Percentiles rank a stretch among this genome's conserved stretches.
Conservation (phyloP, 2,113 vertebrate species). For the Pagrus major region DNA sequence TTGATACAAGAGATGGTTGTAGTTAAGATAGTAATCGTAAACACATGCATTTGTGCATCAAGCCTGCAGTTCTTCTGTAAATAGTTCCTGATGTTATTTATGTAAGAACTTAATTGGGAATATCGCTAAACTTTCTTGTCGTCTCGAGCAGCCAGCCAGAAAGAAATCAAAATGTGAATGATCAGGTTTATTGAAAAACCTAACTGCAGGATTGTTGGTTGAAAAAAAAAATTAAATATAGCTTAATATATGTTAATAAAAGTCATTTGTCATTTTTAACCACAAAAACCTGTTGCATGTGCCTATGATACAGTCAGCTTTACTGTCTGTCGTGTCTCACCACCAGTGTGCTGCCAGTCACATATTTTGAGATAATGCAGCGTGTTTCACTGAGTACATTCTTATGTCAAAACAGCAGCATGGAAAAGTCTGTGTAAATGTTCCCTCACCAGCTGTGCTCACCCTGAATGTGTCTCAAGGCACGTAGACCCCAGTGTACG, state of each 20-base stretch:
- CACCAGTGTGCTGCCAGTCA: not conserved
- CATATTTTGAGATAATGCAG: conserved; percentile 4
- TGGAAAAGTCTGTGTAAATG: conserved; percentile 27
- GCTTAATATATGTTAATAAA: too few relatives aligned
- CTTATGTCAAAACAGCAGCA: conserved; percentile 11
- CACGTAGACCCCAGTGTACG: conserved; percentile 52
- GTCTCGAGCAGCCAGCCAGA: not conserved
- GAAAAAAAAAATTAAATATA: too few relatives aligned
- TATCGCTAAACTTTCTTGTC: not conserved
- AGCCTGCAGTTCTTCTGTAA: not conserved
- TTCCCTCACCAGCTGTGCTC: conserved; percentile 17
- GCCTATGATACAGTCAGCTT: not conserved
- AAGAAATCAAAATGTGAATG: not conserved
- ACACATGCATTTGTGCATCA: not conserved
- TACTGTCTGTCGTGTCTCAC: not conserved
- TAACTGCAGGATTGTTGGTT: not conserved
- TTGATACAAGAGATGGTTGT: conserved; percentile 1
- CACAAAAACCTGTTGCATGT: not conserved
- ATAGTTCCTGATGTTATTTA: conserved; percentile 14
- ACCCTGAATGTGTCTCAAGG: conserved; percentile 33
- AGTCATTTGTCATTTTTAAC: not conserved
- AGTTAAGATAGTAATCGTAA: not conserved
- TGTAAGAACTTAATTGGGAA: not conserved
- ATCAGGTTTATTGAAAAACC: not conserved
- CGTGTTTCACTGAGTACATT: not conserved